These are phyloP conservation scores for Tigriopus japonicus DNA, from an alignment of 1,140 invertebrate species.

Conservation along the genomic window DNA sequence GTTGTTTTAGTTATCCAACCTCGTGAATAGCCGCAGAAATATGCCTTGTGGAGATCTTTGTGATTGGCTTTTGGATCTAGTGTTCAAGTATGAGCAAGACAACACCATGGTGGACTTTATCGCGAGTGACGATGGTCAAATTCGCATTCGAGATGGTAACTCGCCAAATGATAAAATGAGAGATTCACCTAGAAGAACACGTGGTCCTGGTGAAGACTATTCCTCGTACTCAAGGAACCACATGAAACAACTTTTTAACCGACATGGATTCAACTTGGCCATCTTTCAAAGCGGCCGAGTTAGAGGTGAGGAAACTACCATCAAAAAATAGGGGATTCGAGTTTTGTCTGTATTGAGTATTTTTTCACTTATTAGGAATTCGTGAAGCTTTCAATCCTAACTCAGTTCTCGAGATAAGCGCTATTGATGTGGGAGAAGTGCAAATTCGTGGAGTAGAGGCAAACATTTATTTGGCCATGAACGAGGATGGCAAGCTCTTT, in stretches of 20 bases:
- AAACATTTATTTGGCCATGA: conserved; percentile 38
- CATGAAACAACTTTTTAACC: conserved; percentile 23
- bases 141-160: too few relatives aligned
- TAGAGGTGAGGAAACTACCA: conserved; percentile 24
- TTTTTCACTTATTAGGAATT: neutral
- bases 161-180: too few relatives aligned
- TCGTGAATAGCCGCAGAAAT: too few relatives aligned
- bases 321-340: neutral
- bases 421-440: conserved; percentile 32
- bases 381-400: neutral
- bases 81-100: too few relatives aligned
- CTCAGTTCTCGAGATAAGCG: conserved; percentile 34
- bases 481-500: conserved; percentile 37
- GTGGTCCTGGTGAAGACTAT: too few relatives aligned
- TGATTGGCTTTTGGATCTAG: too few relatives aligned
- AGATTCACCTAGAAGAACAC: too few relatives aligned
- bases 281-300: conserved; percentile 34
- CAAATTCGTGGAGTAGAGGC: conserved; percentile 36
- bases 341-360: neutral
- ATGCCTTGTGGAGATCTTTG: too few relatives aligned
- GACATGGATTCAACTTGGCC: conserved; percentile 35
- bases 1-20: too few relatives aligned
- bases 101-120: too few relatives aligned
- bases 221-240: neutral
- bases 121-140: too few relatives aligned